These are phyloP conservation scores for Abrostola tripartita DNA, from an alignment of 2,888 invertebrate genomes.

Conservation along the genomic window DNA sequence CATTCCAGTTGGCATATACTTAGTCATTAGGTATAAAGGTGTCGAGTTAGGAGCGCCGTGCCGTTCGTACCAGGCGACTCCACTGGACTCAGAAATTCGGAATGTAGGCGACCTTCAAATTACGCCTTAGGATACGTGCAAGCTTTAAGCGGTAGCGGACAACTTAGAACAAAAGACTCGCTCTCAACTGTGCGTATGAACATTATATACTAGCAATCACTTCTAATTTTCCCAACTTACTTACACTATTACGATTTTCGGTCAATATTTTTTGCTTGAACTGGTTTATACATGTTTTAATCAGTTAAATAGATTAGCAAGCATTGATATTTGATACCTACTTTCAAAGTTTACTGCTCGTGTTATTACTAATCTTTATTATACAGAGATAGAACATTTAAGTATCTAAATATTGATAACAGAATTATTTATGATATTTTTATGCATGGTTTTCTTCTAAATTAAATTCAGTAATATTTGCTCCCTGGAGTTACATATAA, in stretches of 20 bases:
- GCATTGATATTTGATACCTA: no score
- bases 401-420: no score
- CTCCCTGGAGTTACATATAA: no score
- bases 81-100: constrained; percentile 81
- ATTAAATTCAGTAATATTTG: no score
- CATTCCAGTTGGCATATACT: constrained; percentile 17
- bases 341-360: no score
- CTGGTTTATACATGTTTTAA: no score
- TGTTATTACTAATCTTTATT: no score
- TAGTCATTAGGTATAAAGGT: constrained; percentile 44
- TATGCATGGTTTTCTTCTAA: no score
- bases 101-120: constrained; percentile 83
- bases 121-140: constrained; percentile 59
- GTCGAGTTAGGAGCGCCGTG: constrained; percentile 53
- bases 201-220: no score
- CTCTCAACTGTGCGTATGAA: background rate
- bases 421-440: no score
- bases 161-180: background rate
- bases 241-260: background rate
- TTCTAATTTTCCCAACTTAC: background rate
- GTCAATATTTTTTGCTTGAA: background rate
- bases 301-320: no score
- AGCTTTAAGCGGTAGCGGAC: constrained; percentile 53
- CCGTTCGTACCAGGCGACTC: constrained; percentile 73
- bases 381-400: no score